These are phyloP conservation scores for Melanargia galathea DNA, from an alignment of 2,888 invertebrate species.

Conservation along the genomic window DNA sequence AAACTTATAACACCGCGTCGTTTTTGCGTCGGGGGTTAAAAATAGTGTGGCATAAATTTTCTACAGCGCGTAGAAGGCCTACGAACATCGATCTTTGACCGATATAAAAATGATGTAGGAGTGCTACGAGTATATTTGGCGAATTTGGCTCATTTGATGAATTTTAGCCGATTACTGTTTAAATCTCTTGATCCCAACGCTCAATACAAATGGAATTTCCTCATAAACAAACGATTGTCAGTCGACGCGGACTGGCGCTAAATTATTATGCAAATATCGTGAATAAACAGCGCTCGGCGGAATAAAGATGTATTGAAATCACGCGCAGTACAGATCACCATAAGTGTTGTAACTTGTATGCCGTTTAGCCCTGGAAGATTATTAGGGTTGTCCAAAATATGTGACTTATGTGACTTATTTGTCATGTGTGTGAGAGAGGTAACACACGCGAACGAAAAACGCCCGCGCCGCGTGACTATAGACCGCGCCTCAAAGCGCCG, in stretches of 20 bases:
- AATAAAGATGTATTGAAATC: constrained; percentile 36
- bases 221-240: constrained; percentile 37
- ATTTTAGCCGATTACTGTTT: not conserved
- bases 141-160: not conserved
- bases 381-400: constrained; percentile 3
- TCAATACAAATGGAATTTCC: constrained; percentile 32
- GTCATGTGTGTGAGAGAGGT: not conserved
- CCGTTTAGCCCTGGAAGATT: constrained; percentile 1
- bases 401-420: too few species aligned
- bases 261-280: constrained; percentile 43
- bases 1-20: too few species aligned
- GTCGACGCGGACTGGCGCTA: constrained; percentile 33
- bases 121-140: not conserved
- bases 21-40: too few species aligned
- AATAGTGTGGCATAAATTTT: too few species aligned
- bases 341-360: constrained; percentile 23
- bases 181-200: not conserved
- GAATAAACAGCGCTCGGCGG: constrained; percentile 26
- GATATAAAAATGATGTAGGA: too few species aligned
- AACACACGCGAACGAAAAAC: too few species aligned
- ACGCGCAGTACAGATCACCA: constrained; percentile 31
- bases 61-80: too few species aligned
- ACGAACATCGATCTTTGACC: too few species aligned
- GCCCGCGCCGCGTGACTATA: too few species aligned
- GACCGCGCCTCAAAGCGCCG: too few species aligned